Evolutionary conservation across 2,888 invertebrate genomes (phyloP).

Genomic region (Thereva unica): DNA sequence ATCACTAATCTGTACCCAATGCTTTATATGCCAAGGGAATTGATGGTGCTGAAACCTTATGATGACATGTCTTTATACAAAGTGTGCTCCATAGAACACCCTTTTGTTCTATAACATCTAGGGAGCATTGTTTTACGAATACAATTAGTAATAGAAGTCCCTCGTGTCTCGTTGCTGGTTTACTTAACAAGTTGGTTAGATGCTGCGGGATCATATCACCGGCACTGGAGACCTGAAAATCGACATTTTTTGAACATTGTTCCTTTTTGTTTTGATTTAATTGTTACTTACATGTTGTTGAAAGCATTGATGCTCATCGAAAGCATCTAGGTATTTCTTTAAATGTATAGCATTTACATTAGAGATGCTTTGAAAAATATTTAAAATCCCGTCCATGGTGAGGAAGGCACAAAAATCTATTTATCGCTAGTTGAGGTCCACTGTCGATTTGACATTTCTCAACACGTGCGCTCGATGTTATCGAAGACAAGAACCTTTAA

Average conservation of each 20-base stretch:
- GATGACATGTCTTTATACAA: constrained; percentile 46
- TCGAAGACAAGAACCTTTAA: too few species aligned
- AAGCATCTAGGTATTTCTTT: constrained; percentile 45
- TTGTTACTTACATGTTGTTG: constrained; percentile 44
- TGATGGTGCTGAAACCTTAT: constrained; percentile 40
- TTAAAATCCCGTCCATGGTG: constrained; percentile 47
- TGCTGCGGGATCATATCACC: constrained; percentile 40
- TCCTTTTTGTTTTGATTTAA: not conserved
- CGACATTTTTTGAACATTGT: not conserved
- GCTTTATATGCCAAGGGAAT: constrained; percentile 42
- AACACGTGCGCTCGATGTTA: too few species aligned
- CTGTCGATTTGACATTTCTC: not conserved
- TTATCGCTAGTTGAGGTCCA: too few species aligned
- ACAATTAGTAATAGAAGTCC: constrained; percentile 46
- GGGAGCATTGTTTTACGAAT: constrained; percentile 45
- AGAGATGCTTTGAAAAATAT: constrained; percentile 46
- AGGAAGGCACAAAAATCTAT: too few species aligned
- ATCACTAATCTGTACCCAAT: constrained; percentile 39
- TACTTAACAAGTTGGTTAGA: constrained; percentile 47
- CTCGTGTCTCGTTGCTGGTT: constrained; percentile 42
- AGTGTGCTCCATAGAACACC: constrained; percentile 47
- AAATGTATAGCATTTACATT: constrained; percentile 43
- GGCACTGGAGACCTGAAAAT: constrained; percentile 36
- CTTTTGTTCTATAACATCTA: constrained; percentile 47
- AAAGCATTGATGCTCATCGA: constrained; percentile 48